Evolutionary conservation across 2,888 invertebrate genomes (phyloP).

Genomic region (Hydriomena furcata): DNA sequence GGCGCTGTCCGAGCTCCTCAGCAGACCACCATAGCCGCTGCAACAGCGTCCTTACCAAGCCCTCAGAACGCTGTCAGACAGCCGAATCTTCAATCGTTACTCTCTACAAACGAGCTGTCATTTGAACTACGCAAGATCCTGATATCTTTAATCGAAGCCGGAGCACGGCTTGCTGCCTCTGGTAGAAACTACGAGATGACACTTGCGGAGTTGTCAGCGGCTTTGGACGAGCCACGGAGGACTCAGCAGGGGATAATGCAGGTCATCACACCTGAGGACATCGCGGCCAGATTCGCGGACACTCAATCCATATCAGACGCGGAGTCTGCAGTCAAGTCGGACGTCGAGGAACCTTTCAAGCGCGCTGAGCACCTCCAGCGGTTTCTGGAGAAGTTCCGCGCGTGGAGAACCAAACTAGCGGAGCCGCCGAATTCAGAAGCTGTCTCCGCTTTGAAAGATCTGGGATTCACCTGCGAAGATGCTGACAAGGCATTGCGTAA

Average conservation of each 20-base stretch:
- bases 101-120: conserved; percentile 73
- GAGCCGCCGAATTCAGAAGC: conserved; percentile 64
- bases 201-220: conserved; percentile 63
- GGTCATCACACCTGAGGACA: conserved; percentile 71
- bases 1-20: conserved; percentile 71
- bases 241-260: conserved; percentile 53
- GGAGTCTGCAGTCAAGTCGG: conserved; percentile 17
- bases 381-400: conserved; percentile 70
- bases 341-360: conserved; percentile 46
- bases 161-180: conserved; percentile 69
- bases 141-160: conserved; percentile 74
- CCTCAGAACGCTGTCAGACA: conserved; percentile 60
- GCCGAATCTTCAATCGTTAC: conserved; percentile 69
- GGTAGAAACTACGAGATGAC: conserved; percentile 70
- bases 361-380: conserved; percentile 67
- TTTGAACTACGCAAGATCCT: conserved; percentile 70
- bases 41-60: conserved; percentile 65
- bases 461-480: conserved; percentile 63
- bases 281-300: conserved; percentile 55
- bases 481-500: conserved; percentile 62
- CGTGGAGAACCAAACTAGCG: conserved; percentile 62
- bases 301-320: conserved; percentile 36
- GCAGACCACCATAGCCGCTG: conserved; percentile 66
- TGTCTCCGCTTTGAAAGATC: conserved; percentile 56
- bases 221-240: conserved; percentile 63